Percentiles rank a stretch among this genome's conserved stretches.
Conservation (phyloP, 2,888 invertebrate genomes). For the Saturnia japonica region DNA sequence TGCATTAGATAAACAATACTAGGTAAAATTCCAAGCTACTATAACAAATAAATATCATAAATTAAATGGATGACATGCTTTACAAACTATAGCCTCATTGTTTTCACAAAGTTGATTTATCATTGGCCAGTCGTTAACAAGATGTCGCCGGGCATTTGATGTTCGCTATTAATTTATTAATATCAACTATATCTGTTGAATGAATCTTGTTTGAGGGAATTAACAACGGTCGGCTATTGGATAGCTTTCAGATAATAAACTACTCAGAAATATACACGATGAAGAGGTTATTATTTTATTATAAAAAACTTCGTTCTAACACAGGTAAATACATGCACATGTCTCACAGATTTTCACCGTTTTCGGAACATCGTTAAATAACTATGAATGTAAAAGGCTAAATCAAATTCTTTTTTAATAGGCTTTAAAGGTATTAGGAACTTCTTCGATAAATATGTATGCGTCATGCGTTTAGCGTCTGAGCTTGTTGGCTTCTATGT, state of each 20-base stretch:
- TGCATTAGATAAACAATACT: no score
- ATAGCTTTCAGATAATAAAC: conserved; percentile 1
- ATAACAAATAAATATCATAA: background rate
- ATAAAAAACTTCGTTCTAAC: no score
- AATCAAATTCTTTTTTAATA: no score
- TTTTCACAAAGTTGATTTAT: conserved; percentile 63
- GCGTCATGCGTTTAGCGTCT: no score
- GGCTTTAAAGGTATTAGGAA: no score
- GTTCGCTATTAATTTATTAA: conserved; percentile 17
- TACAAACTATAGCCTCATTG: conserved; percentile 42
- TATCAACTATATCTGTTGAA: conserved; percentile 18
- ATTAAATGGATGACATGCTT: background rate
- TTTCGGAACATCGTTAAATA: no score
- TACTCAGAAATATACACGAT: background rate
- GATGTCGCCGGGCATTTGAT: conserved; percentile 53
- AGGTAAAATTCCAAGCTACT: background rate
- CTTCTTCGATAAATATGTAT: no score
- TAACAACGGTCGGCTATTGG: background rate
- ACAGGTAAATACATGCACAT: no score
- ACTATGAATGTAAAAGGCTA: no score
- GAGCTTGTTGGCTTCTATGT: no score
- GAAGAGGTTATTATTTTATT: no score
- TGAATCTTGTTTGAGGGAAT: conserved; percentile 34
- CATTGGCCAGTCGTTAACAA: conserved; percentile 61
- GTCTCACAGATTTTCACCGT: no score